Percentiles rank a stretch among this genome's conserved stretches.
These are phyloP conservation scores for Gymnoscopelus braueri DNA, from an alignment of 2,797 vertebrate genomes.

Conservation along the genomic window DNA sequence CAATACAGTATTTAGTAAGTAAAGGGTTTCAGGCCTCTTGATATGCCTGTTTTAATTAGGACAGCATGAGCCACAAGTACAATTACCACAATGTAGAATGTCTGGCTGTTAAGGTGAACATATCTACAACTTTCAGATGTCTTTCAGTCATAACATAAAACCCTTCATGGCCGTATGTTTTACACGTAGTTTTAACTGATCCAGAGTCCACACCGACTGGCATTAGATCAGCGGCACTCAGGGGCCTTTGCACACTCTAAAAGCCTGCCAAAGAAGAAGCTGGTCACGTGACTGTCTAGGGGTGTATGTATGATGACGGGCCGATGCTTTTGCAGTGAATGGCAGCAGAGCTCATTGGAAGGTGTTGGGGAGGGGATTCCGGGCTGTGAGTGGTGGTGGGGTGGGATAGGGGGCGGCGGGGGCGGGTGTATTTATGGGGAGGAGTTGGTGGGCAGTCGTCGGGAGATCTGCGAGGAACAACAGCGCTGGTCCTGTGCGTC, in stretches of 20 bases:
- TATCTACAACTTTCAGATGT: slow-evolving; percentile 1
- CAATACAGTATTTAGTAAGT: background rate
- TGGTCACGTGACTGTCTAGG: slow-evolving; percentile 51
- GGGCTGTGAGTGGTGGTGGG: slow-evolving; percentile 22
- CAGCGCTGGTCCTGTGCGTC: slow-evolving; percentile 84
- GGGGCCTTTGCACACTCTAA: slow-evolving; percentile 11
- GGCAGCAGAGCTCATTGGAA: slow-evolving; percentile 52
- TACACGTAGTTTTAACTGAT: slow-evolving; percentile 46
- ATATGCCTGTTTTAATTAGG: background rate
- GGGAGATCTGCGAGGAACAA: slow-evolving; percentile 75
- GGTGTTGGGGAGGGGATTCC: slow-evolving; percentile 2
- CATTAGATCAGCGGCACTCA: slow-evolving; percentile 43
- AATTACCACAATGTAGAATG: background rate
- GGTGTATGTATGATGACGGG: slow-evolving; percentile 43
- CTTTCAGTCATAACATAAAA: background rate
- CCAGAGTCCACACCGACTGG: slow-evolving; percentile 50
- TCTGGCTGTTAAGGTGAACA: background rate
- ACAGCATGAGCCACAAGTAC: background rate
- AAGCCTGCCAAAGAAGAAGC: slow-evolving; percentile 52
- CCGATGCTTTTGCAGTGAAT: slow-evolving; percentile 64
- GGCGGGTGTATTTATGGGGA: slow-evolving; percentile 12
- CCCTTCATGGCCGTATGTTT: background rate
- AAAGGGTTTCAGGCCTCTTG: too few relatives aligned
- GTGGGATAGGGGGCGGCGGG: slow-evolving; percentile 5
- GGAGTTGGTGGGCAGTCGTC: slow-evolving; percentile 49